Evolutionary conservation across 2,888 invertebrate genomes (phyloP).

Genomic region (Drosophila nr. perissopoda): DNA sequence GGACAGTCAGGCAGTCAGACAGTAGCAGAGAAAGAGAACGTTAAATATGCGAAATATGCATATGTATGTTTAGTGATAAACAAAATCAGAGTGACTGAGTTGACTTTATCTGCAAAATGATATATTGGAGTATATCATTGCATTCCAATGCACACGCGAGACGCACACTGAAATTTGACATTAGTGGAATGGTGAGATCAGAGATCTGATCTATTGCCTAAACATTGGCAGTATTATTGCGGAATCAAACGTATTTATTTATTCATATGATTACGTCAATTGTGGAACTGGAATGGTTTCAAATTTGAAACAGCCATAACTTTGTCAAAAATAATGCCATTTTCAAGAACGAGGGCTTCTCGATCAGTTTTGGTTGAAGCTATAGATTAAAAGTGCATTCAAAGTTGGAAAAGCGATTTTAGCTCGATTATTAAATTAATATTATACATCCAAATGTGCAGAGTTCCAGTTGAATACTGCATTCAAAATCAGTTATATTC

Average conservation of each 20-base stretch:
- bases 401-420: not conserved
- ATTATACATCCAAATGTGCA: not conserved
- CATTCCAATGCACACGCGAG: conserved; percentile 15
- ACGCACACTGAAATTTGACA: conserved; percentile 12
- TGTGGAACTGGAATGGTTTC: not conserved
- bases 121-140: conserved; percentile 36
- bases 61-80: conserved; percentile 30
- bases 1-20: conserved; percentile 9
- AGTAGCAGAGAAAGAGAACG: conserved; percentile 12
- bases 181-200: conserved; percentile 1
- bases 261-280: not conserved
- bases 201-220: not conserved
- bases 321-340: not conserved
- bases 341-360: not conserved
- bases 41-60: conserved; percentile 49
- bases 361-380: not conserved
- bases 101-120: conserved; percentile 45
- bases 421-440: not conserved
- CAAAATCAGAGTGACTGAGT: conserved; percentile 6
- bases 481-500: not conserved
- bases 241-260: not conserved
- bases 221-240: not conserved
- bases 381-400: not conserved
- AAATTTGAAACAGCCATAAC: not conserved
- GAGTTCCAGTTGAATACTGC: not conserved